Evolutionary conservation across 2,888 invertebrate species (phyloP), one percentile per base, ranked within the genome.

Genomic region (Antheraea yamamai): DNA sequence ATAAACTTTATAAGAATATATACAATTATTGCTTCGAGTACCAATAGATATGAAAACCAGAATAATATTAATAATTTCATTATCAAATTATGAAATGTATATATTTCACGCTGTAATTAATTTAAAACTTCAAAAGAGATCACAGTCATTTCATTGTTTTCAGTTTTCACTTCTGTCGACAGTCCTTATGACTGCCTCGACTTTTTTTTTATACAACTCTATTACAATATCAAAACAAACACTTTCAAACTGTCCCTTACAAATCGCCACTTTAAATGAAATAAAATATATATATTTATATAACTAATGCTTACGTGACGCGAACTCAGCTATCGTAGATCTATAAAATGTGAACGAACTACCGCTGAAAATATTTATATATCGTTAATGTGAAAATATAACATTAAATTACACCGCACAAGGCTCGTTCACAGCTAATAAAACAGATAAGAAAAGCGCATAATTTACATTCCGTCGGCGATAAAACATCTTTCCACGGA

Each of bases 401-500:
- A 86, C 75, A 75, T 64, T 72, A 72, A 72, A 75, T 66, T 66
- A 66, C 64, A 72, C 52, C 72, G 72, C 55, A 39, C 66, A 52
- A 35, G 72, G 52, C 64, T 64, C 81, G 83, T 88, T 88, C 86
- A 81, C 87, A 87, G 88, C 88, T 91, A 90, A 91, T 89, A 90
- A 90, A 91, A 88, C 84, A 90, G 91, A 92, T 92, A 92, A 89
- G 83, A 83, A 82, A 84, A 81, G 77, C 77, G 86, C 85, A 91
- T 93, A 92, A 91, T 90, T 93, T 89, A 91, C 89, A 89, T 88
- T 89, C 88, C 85, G 81, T 81, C 79, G 82, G 82, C 86, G 84
- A 89, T 91, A 89, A 90, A 91, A 89, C 89, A 92, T 90, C 90
- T 89, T 87, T 85, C 84, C 88, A 81, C 85, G 83, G 86, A 85